Percentiles rank a stretch among this genome's conserved stretches.
These are phyloP conservation scores for Pyrgilauda ruficollis DNA, from an alignment of 2,113 vertebrate genomes.

Conservation along the genomic window DNA sequence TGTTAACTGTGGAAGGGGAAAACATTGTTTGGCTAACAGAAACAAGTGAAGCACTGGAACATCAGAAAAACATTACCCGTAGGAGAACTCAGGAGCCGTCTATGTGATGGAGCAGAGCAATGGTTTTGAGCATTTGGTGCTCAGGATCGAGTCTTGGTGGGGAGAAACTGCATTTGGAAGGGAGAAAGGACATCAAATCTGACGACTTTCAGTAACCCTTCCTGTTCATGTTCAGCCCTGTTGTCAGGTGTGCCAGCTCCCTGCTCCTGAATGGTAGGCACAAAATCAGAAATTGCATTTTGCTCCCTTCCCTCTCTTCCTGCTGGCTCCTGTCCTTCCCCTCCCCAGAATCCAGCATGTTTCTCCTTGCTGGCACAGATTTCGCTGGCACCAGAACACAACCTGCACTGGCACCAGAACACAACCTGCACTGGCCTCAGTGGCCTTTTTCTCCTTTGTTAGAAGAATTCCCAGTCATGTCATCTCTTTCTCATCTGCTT, in stretches of 20 bases:
- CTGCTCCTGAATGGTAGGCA: background rate
- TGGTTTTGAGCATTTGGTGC: background rate
- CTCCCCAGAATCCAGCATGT: background rate
- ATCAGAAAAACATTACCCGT: background rate
- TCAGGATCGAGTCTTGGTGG: background rate
- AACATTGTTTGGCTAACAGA: background rate
- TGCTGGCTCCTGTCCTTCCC: background rate
- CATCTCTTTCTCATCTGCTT: background rate
- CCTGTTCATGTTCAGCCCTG: background rate
- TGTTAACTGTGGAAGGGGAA: background rate
- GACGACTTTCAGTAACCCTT: background rate
- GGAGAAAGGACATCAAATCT: background rate
- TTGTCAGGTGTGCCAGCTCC: background rate
- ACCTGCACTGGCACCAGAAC: background rate
- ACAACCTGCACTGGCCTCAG: background rate
- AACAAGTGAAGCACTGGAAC: background rate
- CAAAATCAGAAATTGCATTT: background rate
- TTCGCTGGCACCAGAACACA: background rate
- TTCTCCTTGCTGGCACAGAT: background rate
- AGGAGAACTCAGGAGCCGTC: background rate
- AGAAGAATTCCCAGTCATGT: background rate
- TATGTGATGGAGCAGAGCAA: background rate
- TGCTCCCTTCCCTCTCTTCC: background rate
- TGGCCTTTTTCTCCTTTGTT: background rate
- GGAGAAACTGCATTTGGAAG: background rate